These are phyloP conservation scores for Myotis pilosus DNA, from an alignment of 2,797 vertebrate species.

Conservation along the genomic window DNA sequence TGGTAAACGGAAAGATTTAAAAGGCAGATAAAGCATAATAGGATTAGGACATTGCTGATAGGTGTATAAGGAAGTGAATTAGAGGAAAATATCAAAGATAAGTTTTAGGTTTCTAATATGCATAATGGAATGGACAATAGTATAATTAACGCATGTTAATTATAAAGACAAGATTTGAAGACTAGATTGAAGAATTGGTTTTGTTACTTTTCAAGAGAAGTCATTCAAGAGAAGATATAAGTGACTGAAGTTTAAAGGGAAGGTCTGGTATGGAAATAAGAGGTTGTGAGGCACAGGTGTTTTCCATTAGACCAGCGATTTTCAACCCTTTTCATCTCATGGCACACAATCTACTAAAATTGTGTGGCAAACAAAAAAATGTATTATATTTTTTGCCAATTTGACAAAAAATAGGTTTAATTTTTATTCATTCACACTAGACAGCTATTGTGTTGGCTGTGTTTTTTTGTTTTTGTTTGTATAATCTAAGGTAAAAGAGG, in stretches of 20 bases:
- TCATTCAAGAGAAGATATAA: background rate
- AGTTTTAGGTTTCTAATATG: background rate
- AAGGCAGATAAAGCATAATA: background rate
- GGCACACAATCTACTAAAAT: background rate
- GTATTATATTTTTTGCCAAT: background rate
- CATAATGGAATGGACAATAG: background rate
- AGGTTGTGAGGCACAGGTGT: background rate
- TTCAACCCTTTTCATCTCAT: background rate
- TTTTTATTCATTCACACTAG: background rate
- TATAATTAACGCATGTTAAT: background rate
- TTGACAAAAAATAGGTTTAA: background rate
- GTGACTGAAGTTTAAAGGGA: background rate
- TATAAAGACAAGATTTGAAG: background rate
- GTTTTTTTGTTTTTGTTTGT: background rate
- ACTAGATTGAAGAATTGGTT: background rate
- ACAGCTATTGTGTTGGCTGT: background rate
- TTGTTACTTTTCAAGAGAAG: background rate
- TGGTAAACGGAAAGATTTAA: background rate
- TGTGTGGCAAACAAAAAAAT: background rate
- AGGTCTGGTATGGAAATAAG: background rate
- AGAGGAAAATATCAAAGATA: background rate
- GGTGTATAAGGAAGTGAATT: background rate
- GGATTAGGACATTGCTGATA: background rate
- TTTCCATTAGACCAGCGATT: background rate
- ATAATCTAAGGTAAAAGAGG: background rate